A percentile compares a stretch with the other conserved stretches of the same genome.
phyloP scores from a whole-genome alignment of 2,797 vertebrate species.

The Spizella passerina region DNA sequence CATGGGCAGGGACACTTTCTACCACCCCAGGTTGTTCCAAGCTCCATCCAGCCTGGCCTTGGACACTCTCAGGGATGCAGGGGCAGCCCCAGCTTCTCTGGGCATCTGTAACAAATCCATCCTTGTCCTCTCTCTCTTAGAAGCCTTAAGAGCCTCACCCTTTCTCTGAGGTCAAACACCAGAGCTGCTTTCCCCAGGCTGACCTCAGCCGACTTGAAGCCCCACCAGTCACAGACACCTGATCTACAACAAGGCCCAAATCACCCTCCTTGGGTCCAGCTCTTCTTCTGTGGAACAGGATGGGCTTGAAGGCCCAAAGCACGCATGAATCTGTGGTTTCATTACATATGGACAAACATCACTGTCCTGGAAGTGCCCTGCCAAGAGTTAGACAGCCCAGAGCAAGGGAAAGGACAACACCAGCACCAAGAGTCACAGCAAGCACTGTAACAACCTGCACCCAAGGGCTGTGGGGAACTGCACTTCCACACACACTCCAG shows the following conservation, averaged over 20 bases:
- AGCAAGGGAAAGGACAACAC: background rate
- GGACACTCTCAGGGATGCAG: background rate
- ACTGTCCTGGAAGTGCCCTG: background rate
- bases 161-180: background rate
- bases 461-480: background rate
- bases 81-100: background rate
- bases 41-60: accelerated
- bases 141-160: background rate
- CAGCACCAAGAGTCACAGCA: background rate
- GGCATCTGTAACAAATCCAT: background rate
- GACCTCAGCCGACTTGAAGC: background rate
- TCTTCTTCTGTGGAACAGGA: background rate
- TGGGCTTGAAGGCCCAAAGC: background rate
- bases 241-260: accelerated
- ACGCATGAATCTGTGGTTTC: accelerated
- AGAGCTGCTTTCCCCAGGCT: background rate
- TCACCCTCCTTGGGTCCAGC: background rate
- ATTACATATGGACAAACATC: accelerated
- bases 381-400: background rate
- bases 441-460: background rate
- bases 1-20: background rate
- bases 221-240: background rate
- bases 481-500: background rate
- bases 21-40: accelerated
- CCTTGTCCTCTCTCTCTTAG: background rate